Evolutionary conservation across 1,140 invertebrate genomes (phyloP).

Genomic region (Drosophila ananassae): DNA sequence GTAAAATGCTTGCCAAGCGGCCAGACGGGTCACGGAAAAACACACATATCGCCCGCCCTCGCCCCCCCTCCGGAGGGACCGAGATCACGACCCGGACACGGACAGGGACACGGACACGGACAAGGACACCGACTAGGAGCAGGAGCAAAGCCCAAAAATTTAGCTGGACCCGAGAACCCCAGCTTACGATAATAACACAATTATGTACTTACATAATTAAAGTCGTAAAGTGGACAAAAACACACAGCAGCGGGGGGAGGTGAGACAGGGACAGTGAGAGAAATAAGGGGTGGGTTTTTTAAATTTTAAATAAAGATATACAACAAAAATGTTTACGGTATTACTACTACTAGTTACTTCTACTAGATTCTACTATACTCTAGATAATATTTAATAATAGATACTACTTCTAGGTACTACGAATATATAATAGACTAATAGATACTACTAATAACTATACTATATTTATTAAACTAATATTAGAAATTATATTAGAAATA

Average conservation of each 20-base stretch:
- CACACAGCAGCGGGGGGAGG: conserved; percentile 32
- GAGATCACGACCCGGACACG: conserved; percentile 23
- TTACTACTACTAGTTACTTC: too few species aligned
- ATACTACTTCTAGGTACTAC: too few species aligned
- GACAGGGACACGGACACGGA: conserved; percentile 10
- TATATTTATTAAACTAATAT: too few species aligned
- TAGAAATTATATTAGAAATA: too few species aligned
- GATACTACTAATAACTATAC: too few species aligned
- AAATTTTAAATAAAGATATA: background rate
- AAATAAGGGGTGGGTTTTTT: background rate
- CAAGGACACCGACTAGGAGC: background rate
- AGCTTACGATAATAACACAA: conserved; percentile 82
- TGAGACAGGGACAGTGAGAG: background rate
- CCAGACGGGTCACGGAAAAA: conserved; percentile 60
- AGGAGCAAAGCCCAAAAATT: conserved; percentile 3
- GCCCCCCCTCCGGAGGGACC: background rate
- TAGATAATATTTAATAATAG: too few species aligned
- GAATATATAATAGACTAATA: too few species aligned
- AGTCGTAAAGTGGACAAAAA: conserved; percentile 78
- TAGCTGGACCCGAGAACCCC: conserved; percentile 11
- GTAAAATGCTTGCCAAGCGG: conserved; percentile 72
- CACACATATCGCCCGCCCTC: conserved; percentile 7
- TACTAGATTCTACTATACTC: too few species aligned
- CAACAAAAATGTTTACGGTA: too few species aligned
- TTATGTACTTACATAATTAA: conserved; percentile 82